These are phyloP conservation scores for Brachionus angularis DNA, from an alignment of 1,140 invertebrate species.

Conservation along the genomic window DNA sequence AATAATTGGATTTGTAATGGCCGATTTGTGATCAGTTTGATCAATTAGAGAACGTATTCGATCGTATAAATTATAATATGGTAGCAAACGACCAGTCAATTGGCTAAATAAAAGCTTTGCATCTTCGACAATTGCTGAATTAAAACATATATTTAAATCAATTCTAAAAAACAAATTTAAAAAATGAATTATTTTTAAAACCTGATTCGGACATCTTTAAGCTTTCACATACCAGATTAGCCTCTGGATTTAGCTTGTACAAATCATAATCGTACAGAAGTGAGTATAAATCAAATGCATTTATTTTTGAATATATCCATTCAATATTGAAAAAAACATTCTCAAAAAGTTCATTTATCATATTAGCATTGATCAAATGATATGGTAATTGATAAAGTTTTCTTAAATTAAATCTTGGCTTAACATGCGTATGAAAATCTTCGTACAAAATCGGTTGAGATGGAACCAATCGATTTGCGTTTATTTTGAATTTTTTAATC, in stretches of 20 bases:
- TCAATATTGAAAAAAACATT: constrained; percentile 34
- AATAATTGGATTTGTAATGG: constrained; percentile 1
- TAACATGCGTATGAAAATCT: constrained; percentile 35
- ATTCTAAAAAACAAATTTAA: neutral
- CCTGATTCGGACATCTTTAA: constrained; percentile 26
- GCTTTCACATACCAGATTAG: neutral
- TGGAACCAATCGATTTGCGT: neutral
- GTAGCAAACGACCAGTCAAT: constrained; percentile 51
- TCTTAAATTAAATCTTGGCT: constrained; percentile 33
- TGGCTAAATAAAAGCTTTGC: constrained; percentile 48
- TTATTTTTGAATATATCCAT: constrained; percentile 37
- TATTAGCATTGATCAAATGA: constrained; percentile 19
- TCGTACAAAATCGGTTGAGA: constrained; percentile 33
- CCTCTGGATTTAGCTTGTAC: neutral
- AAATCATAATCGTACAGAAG: constrained; percentile 36
- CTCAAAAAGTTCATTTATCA: constrained; percentile 21
- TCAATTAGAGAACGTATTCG: constrained; percentile 52
- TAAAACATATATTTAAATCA: neutral
- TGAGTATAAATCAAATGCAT: constrained; percentile 17
- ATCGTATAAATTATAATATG: constrained; percentile 51
- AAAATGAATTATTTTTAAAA: too few relatives aligned
- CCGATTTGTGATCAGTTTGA: constrained; percentile 48
- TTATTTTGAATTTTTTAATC: neutral
- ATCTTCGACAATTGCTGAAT: constrained; percentile 9
- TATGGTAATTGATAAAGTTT: constrained; percentile 39